These are phyloP conservation scores for Euwallacea similis DNA, from an alignment of 1,140 invertebrate genomes.

Conservation along the genomic window DNA sequence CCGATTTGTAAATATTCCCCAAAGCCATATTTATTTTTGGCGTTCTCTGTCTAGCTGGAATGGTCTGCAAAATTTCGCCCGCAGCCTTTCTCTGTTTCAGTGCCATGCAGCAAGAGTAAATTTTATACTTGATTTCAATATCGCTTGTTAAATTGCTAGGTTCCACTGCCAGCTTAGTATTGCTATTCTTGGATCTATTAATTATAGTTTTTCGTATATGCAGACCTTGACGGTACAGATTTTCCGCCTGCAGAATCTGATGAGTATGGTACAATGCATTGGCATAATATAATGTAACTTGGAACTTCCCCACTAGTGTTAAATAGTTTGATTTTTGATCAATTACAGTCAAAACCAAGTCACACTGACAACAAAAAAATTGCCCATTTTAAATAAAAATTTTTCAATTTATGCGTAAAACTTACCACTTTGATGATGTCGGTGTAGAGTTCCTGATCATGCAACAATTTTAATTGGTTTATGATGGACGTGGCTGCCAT, in stretches of 20 bases:
- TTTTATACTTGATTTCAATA: conserved; percentile 77
- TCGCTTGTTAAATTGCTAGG: conserved; percentile 58
- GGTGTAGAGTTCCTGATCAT: conserved; percentile 62
- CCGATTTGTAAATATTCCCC: conserved; percentile 73
- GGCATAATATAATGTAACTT: conserved; percentile 67
- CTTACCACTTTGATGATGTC: conserved; percentile 61
- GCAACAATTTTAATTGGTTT: conserved; percentile 63
- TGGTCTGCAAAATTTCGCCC: conserved; percentile 69
- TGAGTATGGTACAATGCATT: conserved; percentile 67
- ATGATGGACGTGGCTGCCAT: background rate
- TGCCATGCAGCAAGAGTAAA: conserved; percentile 70
- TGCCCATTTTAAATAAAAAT: background rate
- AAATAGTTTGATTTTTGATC: conserved; percentile 66
- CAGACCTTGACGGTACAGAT: conserved; percentile 67
- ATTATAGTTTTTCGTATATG: conserved; percentile 69
- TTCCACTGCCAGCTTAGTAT: conserved; percentile 41
- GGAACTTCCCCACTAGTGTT: conserved; percentile 62
- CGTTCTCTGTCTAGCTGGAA: conserved; percentile 62
- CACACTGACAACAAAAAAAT: conserved; percentile 57
- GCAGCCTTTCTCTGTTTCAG: conserved; percentile 67
- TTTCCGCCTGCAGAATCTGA: conserved; percentile 70
- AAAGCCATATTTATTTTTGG: conserved; percentile 69
- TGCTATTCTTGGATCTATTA: conserved; percentile 59
- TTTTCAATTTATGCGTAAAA: conserved; percentile 23
- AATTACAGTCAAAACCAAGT: conserved; percentile 65